These are phyloP conservation scores for Eupithecia subumbrata DNA, from an alignment of 2,888 invertebrate species.

Conservation along the genomic window DNA sequence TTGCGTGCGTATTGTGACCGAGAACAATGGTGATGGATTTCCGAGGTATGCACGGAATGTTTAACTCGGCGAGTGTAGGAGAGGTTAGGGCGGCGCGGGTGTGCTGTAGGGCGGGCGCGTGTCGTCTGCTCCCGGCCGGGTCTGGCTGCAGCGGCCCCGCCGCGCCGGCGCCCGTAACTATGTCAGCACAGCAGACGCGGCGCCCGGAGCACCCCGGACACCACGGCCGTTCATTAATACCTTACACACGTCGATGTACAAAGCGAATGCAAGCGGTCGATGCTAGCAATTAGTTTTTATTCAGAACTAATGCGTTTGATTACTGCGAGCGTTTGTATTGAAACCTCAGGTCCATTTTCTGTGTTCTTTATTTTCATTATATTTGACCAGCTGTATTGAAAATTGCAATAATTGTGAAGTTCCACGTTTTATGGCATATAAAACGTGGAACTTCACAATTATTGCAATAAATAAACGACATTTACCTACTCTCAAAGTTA, in stretches of 20 bases:
- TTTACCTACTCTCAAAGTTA: too few relatives aligned
- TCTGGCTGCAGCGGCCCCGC: constrained; percentile 67
- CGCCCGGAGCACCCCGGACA: constrained; percentile 67
- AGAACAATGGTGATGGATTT: constrained; percentile 64
- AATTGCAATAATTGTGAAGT: too few relatives aligned
- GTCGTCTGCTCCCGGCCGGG: constrained; percentile 73
- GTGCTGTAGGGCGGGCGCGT: constrained; percentile 75
- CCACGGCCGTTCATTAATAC: constrained; percentile 72
- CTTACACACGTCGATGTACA: constrained; percentile 43
- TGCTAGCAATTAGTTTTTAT: constrained; percentile 22
- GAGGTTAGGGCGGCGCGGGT: constrained; percentile 46
- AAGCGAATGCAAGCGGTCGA: constrained; percentile 21
- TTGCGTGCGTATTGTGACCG: constrained; percentile 65
- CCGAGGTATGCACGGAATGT: constrained; percentile 51
- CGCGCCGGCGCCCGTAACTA: constrained; percentile 83
- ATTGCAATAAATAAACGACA: too few relatives aligned
- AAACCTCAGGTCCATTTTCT: background rate
- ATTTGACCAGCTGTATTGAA: too few relatives aligned
- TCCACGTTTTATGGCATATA: too few relatives aligned
- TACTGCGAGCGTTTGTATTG: background rate
- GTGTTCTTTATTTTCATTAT: too few relatives aligned
- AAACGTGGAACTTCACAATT: too few relatives aligned
- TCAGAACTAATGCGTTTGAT: background rate
- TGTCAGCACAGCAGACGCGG: constrained; percentile 78
- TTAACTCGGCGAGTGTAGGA: constrained; percentile 46